phyloP scores from a whole-genome alignment of 2,797 vertebrate species.

The Micrastur ruficollis region DNA sequence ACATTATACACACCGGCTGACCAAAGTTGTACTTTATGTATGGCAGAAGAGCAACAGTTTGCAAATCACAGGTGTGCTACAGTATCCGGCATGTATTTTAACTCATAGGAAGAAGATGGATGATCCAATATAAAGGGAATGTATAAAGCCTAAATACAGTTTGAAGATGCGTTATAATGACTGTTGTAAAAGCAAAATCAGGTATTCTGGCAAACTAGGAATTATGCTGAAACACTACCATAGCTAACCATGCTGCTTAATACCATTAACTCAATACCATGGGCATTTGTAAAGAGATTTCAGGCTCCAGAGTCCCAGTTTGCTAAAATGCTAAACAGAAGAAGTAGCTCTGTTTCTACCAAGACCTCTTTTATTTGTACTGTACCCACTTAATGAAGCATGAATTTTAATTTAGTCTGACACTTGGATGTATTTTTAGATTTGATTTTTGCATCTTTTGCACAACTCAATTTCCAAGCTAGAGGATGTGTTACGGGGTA shows the following conservation, averaged over 20 bases:
- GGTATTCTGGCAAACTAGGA: neutral
- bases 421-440: conserved; percentile 21
- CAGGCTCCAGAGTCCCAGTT: neutral
- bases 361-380: neutral
- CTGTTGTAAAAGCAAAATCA: neutral
- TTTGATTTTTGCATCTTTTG: neutral
- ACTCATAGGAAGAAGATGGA: neutral
- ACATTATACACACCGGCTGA: neutral
- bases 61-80: neutral
- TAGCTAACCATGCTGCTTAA: neutral
- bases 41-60: neutral
- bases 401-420: conserved; percentile 43
- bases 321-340: neutral
- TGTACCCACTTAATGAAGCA: neutral
- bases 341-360: neutral
- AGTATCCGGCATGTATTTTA: neutral
- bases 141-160: neutral
- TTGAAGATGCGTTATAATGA: neutral
- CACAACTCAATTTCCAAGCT: neutral
- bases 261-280: neutral
- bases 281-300: neutral
- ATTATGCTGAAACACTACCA: neutral
- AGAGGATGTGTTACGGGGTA: neutral
- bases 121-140: neutral
- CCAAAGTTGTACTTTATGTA: neutral